phyloP scores from a whole-genome alignment of 2,113 vertebrate species.

The Ursus arctos region DNA sequence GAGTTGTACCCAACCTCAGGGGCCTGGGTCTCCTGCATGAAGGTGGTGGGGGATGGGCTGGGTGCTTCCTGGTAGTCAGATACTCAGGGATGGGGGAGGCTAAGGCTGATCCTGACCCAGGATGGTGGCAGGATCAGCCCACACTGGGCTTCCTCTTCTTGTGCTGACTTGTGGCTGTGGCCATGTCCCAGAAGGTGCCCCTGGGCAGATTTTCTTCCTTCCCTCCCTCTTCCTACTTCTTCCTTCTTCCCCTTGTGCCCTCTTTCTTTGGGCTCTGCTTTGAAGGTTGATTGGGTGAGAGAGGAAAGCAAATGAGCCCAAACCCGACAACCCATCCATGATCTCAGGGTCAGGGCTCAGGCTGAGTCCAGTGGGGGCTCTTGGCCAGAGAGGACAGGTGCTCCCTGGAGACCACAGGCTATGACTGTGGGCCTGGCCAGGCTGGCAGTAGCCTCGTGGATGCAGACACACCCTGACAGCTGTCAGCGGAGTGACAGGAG shows the following conservation, averaged over 20 bases:
- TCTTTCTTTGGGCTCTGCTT: not conserved
- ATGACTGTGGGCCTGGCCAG: not conserved
- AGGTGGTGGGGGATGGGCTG: not conserved
- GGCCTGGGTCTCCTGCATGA: not conserved
- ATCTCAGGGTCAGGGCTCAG: not conserved
- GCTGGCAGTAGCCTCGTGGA: not conserved
- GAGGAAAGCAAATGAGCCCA: not conserved
- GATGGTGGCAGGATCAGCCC: not conserved
- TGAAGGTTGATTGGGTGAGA: not conserved
- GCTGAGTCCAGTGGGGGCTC: not conserved
- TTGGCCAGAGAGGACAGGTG: not conserved
- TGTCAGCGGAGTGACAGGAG: not conserved
- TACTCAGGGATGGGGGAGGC: rapidly evolving
- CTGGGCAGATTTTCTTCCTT: not conserved
- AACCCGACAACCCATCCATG: not conserved
- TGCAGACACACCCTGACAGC: constrained; percentile 16
- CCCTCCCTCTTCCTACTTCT: not conserved
- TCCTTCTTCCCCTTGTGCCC: not conserved
- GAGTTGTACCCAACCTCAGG: not conserved
- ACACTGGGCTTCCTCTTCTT: not conserved
- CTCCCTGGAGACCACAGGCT: not conserved
- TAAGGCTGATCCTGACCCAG: not conserved
- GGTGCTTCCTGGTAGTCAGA: not conserved
- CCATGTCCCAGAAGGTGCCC: not conserved
- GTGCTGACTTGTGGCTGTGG: not conserved